These are phyloP conservation scores for Xenopus borealis DNA, from an alignment of 2,113 vertebrate species.

Conservation along the genomic window DNA sequence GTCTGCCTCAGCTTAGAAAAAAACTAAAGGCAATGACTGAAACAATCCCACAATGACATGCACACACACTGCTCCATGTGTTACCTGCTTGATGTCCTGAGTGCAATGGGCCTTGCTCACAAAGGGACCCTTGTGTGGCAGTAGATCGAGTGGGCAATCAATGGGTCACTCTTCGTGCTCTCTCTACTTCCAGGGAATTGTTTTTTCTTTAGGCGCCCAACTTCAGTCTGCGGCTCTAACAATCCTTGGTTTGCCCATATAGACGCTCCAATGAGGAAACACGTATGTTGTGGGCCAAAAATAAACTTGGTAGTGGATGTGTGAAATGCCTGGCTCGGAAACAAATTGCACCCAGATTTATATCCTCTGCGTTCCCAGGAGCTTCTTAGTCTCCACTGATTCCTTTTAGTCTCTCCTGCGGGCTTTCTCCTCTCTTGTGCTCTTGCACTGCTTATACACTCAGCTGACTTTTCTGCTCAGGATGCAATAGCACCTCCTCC, in stretches of 20 bases:
- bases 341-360: neutral
- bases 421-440: neutral
- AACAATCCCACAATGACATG: neutral
- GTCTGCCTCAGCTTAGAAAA: neutral
- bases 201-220: neutral
- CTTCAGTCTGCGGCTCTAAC: neutral
- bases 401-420: constrained; percentile 1
- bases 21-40: neutral
- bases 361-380: neutral
- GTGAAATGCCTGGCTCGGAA: neutral
- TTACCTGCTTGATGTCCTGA: constrained; percentile 19
- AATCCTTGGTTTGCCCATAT: neutral
- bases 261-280: neutral
- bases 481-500: constrained; percentile 30
- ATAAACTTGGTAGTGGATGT: neutral
- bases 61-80: neutral
- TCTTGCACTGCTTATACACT: constrained; percentile 15
- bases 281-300: neutral
- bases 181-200: constrained; percentile 7
- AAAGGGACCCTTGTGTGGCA: neutral
- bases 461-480: constrained; percentile 35
- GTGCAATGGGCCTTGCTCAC: constrained; percentile 10
- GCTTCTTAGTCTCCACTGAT: neutral
- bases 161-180: too few relatives aligned
- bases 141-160: neutral